A percentile compares a stretch with the other conserved stretches of the same genome.
Conservation (phyloP, 1,140 invertebrate genomes). For the Dendroctonus valens region DNA sequence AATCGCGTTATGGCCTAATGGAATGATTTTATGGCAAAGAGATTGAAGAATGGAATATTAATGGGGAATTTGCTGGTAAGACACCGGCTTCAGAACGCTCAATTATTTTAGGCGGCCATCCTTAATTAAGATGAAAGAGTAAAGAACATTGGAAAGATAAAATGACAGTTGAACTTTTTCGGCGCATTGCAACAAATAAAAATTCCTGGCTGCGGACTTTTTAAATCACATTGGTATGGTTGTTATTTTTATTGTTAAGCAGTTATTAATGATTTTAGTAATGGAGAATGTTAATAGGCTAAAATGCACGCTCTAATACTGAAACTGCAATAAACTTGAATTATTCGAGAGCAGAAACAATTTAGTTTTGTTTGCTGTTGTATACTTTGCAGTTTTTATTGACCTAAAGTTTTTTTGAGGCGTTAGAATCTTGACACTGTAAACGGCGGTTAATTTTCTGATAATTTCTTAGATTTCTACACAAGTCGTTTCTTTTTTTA, state of each 20-base stretch:
- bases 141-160: slow-evolving; percentile 17
- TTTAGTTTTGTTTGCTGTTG: no score
- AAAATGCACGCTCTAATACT: no score
- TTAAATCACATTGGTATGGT: slow-evolving; percentile 6
- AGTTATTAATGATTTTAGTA: no score
- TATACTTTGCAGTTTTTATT: no score
- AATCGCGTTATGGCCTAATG: slow-evolving; percentile 26
- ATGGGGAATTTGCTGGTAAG: slow-evolving; percentile 29
- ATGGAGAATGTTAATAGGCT: no score
- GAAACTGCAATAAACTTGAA: no score
- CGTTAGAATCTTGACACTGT: no score
- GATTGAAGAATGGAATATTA: slow-evolving; percentile 31
- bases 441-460: no score
- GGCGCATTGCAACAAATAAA: slow-evolving; percentile 13
- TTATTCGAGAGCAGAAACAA: no score
- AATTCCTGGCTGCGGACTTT: slow-evolving; percentile 10
- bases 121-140: slow-evolving; percentile 31
- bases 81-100: slow-evolving; percentile 13
- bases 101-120: slow-evolving; percentile 26
- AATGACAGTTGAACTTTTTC: slow-evolving; percentile 18
- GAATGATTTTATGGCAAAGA: slow-evolving; percentile 29
- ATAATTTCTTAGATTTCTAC: no score
- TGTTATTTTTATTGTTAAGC: slow-evolving; percentile 8
- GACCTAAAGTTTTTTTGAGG: no score
- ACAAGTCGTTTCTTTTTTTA: no score